Evolutionary conservation across 2,113 vertebrate species (phyloP).

Genomic region (Seriola aureovittata): DNA sequence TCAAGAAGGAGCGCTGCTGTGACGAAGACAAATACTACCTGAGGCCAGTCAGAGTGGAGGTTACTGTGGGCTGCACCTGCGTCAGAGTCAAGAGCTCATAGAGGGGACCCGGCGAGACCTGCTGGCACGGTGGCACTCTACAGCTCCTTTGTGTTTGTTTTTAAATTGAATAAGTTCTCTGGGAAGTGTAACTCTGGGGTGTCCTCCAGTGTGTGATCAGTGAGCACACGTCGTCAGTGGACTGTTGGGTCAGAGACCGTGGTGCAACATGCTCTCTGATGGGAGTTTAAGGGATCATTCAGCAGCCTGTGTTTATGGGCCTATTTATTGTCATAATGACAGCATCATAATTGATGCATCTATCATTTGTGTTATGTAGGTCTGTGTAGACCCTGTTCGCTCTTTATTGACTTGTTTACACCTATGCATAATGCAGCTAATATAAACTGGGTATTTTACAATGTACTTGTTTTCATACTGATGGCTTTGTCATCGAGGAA

Average conservation of each 20-base stretch:
- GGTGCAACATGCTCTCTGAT: neutral
- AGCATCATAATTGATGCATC: constrained; percentile 7
- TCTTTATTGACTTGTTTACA: constrained; percentile 17
- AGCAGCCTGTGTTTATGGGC: constrained; percentile 22
- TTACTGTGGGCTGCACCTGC: constrained; percentile 90
- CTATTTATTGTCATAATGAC: constrained; percentile 23
- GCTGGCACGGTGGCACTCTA: constrained; percentile 43
- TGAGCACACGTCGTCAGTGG: neutral
- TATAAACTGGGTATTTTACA: constrained; percentile 2
- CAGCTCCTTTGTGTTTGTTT: constrained; percentile 75
- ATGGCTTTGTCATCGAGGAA: constrained; percentile 25
- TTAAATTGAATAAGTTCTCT: constrained; percentile 70
- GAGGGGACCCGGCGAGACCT: constrained; percentile 13
- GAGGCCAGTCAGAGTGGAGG: neutral
- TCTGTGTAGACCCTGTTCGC: neutral
- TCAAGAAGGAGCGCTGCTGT: constrained; percentile 80
- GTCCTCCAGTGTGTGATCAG: neutral
- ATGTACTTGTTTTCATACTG: constrained; percentile 1
- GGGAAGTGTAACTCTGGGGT: neutral
- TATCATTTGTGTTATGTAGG: neutral
- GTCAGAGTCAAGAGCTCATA: constrained; percentile 69
- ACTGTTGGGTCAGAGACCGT: neutral
- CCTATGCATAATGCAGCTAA: constrained; percentile 11
- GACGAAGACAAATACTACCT: constrained; percentile 56
- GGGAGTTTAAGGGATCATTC: neutral